A percentile compares a stretch with the other conserved stretches of the same genome.
These are phyloP conservation scores for Sorex maritimensis DNA, from an alignment of 2,797 vertebrate genomes.

Conservation along the genomic window DNA sequence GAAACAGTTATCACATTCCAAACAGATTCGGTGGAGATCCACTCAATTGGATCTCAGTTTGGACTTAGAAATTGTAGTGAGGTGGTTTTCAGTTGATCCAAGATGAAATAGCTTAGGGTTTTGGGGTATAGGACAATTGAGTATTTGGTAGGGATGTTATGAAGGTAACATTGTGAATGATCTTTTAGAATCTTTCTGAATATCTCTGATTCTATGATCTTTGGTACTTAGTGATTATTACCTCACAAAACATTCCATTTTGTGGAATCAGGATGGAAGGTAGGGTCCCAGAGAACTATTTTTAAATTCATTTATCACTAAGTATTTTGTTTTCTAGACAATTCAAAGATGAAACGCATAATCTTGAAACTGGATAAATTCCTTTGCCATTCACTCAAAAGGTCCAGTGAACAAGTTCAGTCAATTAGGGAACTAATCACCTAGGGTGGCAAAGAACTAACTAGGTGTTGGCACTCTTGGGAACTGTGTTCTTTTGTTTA, in stretches of 20 bases:
- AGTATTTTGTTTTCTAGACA: conserved; percentile 36
- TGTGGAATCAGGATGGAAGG: conserved; percentile 7
- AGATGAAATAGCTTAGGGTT: conserved; percentile 16
- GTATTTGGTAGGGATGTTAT: conserved; percentile 16
- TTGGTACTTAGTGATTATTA: conserved; percentile 63
- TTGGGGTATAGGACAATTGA: conserved; percentile 22
- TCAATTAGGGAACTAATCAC: background rate
- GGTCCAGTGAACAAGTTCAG: background rate
- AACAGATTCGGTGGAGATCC: background rate
- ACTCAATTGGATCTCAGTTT: conserved; percentile 12
- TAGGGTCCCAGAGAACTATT: background rate
- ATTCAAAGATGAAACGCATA: conserved; percentile 22
- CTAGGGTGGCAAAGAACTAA: conserved; percentile 6
- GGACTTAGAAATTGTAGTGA: conserved; percentile 10
- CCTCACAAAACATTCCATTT: conserved; percentile 65
- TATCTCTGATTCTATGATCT: conserved; percentile 59
- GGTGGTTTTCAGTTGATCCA: background rate
- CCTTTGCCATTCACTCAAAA: conserved; percentile 27
- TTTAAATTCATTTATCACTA: conserved; percentile 17
- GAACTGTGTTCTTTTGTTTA: background rate
- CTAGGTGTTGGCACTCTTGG: background rate
- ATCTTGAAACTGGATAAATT: conserved; percentile 19
- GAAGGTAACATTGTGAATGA: background rate
- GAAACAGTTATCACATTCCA: background rate
- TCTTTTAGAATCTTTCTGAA: conserved; percentile 38